A percentile compares a stretch with the other conserved stretches of the same genome.
Evolutionary conservation across 2,888 invertebrate species (phyloP).

Genomic region (Microplitis deprimator): DNA sequence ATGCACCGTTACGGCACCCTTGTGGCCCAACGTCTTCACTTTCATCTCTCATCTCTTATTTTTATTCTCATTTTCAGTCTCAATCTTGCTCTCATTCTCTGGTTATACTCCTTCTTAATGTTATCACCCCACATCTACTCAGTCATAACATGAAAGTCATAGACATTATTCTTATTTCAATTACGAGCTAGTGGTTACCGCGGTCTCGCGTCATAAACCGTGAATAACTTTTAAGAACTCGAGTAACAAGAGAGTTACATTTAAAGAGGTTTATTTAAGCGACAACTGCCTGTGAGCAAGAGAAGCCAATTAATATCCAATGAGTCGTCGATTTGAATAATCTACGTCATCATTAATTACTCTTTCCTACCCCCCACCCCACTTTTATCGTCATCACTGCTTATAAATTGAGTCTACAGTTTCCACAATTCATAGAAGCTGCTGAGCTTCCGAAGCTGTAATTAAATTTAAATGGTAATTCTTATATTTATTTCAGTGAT

Average conservation of each 20-base stretch:
- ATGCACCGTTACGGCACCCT: slow-evolving; percentile 53
- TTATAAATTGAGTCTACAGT: slow-evolving; percentile 25
- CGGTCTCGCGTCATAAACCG: slow-evolving; percentile 63
- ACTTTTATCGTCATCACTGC: slow-evolving; percentile 28
- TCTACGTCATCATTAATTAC: slow-evolving; percentile 52
- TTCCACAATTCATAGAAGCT: neutral
- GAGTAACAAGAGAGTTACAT: slow-evolving; percentile 12
- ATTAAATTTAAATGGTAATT: neutral
- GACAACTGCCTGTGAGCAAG: slow-evolving; percentile 32
- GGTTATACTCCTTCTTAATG: neutral
- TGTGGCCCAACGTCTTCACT: slow-evolving; percentile 37
- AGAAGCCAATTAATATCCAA: slow-evolving; percentile 35
- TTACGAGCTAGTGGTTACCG: slow-evolving; percentile 60
- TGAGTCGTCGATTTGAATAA: slow-evolving; percentile 34
- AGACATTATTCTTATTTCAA: slow-evolving; percentile 66
- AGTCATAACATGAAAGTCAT: slow-evolving; percentile 31
- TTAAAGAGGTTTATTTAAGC: slow-evolving; percentile 20
- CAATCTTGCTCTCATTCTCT: neutral
- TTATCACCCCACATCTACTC: slow-evolving; percentile 23
- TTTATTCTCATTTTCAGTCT: neutral
- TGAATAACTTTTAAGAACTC: slow-evolving; percentile 11
- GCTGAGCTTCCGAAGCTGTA: neutral
- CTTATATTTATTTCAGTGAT: too few relatives aligned
- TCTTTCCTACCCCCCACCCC: slow-evolving; percentile 50
- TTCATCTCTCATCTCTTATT: slow-evolving; percentile 10